phyloP scores from a whole-genome alignment of 2,888 invertebrate species.

The Hesperia comma region DNA sequence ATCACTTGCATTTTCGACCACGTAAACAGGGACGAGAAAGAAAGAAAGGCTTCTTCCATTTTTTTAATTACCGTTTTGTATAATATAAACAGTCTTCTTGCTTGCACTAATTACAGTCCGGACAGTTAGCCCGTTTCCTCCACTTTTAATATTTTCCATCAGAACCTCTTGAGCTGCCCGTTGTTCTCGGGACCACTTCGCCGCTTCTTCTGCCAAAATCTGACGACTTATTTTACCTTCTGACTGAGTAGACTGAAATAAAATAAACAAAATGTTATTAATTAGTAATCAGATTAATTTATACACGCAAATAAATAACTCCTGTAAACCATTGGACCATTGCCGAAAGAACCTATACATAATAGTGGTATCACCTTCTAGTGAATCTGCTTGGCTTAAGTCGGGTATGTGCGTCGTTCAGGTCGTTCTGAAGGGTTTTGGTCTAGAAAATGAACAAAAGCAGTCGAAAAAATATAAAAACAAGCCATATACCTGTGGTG shows the following conservation, averaged over 20 bases:
- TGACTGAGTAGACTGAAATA: slow-evolving; percentile 67
- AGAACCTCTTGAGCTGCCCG: slow-evolving; percentile 74
- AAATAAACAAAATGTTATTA: not conserved
- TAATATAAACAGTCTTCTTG: slow-evolving; percentile 68
- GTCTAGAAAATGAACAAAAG: too few relatives aligned
- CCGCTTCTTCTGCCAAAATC: slow-evolving; percentile 76
- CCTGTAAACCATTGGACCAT: too few relatives aligned
- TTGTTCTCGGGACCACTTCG: slow-evolving; percentile 78
- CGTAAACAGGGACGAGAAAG: too few relatives aligned
- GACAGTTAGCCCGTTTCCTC: slow-evolving; percentile 76
- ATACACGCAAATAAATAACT: too few relatives aligned
- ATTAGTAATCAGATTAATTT: too few relatives aligned
- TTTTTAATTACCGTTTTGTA: slow-evolving; percentile 69
- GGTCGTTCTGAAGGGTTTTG: too few relatives aligned
- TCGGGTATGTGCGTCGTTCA: too few relatives aligned
- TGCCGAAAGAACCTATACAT: too few relatives aligned
- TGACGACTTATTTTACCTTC: slow-evolving; percentile 76
- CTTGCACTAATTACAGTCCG: slow-evolving; percentile 65
- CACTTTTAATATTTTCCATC: slow-evolving; percentile 78
- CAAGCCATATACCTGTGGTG: slow-evolving; percentile 64
- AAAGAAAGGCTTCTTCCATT: too few relatives aligned
- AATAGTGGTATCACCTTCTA: too few relatives aligned
- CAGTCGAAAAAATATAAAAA: not conserved
- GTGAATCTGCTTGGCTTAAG: too few relatives aligned
- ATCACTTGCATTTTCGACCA: too few relatives aligned